phyloP scores from a whole-genome alignment of 2,797 vertebrate genomes.

The Anguilla pacifica region DNA sequence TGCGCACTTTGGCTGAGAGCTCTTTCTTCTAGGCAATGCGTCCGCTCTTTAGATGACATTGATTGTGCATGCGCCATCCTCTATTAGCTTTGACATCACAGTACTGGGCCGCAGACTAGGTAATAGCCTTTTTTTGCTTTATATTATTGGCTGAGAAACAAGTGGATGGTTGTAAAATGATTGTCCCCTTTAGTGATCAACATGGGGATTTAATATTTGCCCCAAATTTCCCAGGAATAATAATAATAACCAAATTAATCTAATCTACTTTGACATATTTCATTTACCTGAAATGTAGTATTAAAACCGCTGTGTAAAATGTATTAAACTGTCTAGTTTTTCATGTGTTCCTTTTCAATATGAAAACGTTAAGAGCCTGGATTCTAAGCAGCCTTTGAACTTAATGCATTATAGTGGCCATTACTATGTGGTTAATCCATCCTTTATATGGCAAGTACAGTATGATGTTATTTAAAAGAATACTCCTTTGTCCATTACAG shows the following conservation, averaged over 20 bases:
- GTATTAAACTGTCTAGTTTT: background rate
- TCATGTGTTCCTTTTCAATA: background rate
- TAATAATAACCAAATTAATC: background rate
- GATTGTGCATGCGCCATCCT: background rate
- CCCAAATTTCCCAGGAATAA: background rate
- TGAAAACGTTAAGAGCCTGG: background rate
- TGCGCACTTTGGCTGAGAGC: background rate
- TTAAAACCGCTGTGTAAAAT: background rate
- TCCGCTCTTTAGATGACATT: background rate
- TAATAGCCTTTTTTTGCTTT: background rate
- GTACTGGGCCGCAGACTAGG: background rate
- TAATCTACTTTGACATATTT: background rate
- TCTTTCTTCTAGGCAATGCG: background rate
- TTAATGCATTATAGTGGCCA: conserved; percentile 7
- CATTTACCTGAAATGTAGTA: background rate
- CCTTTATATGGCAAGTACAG: conserved; percentile 2
- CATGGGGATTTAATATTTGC: background rate
- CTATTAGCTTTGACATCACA: background rate
- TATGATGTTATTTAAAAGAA: conserved; percentile 29
- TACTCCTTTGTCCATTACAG: conserved; percentile 24
- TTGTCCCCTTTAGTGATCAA: background rate
- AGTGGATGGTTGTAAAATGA: background rate
- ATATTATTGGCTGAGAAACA: background rate
- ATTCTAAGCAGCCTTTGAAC: background rate
- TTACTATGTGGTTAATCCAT: conserved; percentile 17